Evolutionary conservation across 2,113 vertebrate species (phyloP).

Genomic region (Bufo bufo): DNA sequence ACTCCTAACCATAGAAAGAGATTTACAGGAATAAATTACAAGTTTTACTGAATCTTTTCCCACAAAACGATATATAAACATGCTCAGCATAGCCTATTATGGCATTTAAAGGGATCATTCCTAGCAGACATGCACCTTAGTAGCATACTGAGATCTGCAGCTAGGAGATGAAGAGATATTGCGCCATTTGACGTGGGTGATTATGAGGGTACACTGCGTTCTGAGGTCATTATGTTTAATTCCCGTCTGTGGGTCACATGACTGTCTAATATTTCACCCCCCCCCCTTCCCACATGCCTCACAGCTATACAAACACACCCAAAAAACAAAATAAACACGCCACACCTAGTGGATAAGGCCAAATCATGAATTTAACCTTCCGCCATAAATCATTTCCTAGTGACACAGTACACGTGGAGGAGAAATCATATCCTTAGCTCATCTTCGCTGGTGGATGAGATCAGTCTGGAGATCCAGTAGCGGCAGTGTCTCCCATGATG

Average conservation of each 20-base stretch:
- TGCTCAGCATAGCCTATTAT: too few relatives aligned
- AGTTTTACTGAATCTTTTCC: too few relatives aligned
- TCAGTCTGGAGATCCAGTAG: not conserved
- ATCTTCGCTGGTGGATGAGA: not conserved
- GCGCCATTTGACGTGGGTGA: not conserved
- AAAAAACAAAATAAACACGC: constrained; percentile 42
- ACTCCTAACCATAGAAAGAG: too few relatives aligned
- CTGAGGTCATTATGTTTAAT: not conserved
- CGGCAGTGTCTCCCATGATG: not conserved
- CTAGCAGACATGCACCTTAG: too few relatives aligned
- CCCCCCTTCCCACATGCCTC: constrained; percentile 23
- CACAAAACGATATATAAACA: too few relatives aligned
- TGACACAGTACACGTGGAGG: constrained; percentile 4
- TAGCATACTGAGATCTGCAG: not conserved
- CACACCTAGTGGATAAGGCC: constrained; percentile 37
- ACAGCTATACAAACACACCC: constrained; percentile 49
- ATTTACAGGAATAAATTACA: too few relatives aligned
- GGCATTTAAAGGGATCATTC: not conserved
- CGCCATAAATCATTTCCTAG: not conserved
- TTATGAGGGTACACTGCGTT: not conserved
- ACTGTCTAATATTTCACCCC: constrained; percentile 13
- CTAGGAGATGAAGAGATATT: not conserved
- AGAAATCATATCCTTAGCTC: not conserved
- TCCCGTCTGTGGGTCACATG: not conserved
- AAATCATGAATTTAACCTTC: constrained; percentile 27